Evolutionary conservation across 1,140 invertebrate genomes (phyloP), one percentile per base, ranked within the genome.

Genomic region (Ericerus pela): DNA sequence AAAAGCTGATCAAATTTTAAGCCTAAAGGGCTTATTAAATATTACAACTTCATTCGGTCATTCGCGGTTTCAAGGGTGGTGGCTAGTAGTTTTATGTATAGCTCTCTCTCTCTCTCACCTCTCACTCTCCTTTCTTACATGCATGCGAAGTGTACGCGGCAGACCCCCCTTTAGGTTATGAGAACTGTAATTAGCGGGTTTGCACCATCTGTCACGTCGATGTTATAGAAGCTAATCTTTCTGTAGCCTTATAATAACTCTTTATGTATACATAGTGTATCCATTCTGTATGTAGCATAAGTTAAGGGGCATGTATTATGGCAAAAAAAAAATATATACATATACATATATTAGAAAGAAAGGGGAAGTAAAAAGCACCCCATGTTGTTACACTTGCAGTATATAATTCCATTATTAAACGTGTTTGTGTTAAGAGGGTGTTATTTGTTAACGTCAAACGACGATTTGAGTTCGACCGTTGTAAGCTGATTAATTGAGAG

Each of bases 351-450:
- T 47, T 47, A 47, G 22, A 47, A 22, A 47, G 41, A 5, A n/a
- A 47, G 20, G 41, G 41, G 10, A 47, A 24, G n/a, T n/a, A n/a
- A n/a, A n/a, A 8, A 47, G 26, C 41, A 8, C 16, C 41, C n/a
- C 37, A 24, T 47, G 20, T 47, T 47, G 41, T 22, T 24, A 47
- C 41, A 47, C 41, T 47, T 47, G 41, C 41, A 47, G 41, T 47
- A 47, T 47, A 47, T 47, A 47, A 47, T 47, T 47, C 41, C 41
- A 47, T 47, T 47, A 47, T 47, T 47, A 47, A 47, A 47, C 41
- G 41, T 47, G 41, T 47, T 47, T 47, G 41, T 47, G 26, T 47
- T 47, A 47, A 47, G 41, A 47, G 41, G 41, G 41, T 47, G 41
- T 47, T 47, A 47, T 47, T 47, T 47, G 41, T 47, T 47, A 47